Base-by-base conservation (phyloP, 2,888 invertebrate genomes). In the Seira musarum region DNA sequence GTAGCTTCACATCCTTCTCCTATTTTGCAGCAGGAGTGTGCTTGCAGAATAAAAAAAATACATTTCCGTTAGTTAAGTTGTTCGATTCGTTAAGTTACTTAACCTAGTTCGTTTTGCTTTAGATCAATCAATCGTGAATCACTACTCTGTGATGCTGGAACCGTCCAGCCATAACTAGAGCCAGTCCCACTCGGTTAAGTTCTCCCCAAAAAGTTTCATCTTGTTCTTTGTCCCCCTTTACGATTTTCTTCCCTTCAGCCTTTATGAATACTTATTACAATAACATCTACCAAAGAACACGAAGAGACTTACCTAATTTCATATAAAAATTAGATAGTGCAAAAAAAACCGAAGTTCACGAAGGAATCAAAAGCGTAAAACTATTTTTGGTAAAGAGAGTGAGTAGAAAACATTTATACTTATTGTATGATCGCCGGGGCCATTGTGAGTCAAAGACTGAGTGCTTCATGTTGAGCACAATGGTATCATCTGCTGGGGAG, bases 401-500 rank as follows among this genome's bases (percentile, higher is more conserved):
- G n/a, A n/a, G 6, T 40, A 40, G 40, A 5, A 8, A 40, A 40
- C 40, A 40, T n/a, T n/a, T n/a, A n/a, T 40, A 57, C 61, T 66
- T 10, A 61, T 73, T 80, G 70, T 69, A 80, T 80, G 80, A 46
- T 17, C 64, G 69, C 49, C 30, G 35, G 72, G 73, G 67, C 40
- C 22, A 21, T 35, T 70, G 46, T 53, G 66, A 72, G 46, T 35
- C 53, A 74, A 70, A 70, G 75, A 80, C 75, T 70, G 70, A 75
- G 80, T 81, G 76, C 71, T 81, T 84, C 83, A 86, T 86, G 86
- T 84, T 86, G 84, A 85, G 83, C 82, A 82, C 87, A 81, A 87
- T 87, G 87, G 87, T 87, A 78, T 86, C 86, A 64, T 86, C 87
- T 24, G 83, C 87, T 82, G 85, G 85, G 81, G 87, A 87, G 77